These are phyloP conservation scores for Nesoenas mayeri DNA, from an alignment of 2,113 vertebrate species.

Conservation along the genomic window DNA sequence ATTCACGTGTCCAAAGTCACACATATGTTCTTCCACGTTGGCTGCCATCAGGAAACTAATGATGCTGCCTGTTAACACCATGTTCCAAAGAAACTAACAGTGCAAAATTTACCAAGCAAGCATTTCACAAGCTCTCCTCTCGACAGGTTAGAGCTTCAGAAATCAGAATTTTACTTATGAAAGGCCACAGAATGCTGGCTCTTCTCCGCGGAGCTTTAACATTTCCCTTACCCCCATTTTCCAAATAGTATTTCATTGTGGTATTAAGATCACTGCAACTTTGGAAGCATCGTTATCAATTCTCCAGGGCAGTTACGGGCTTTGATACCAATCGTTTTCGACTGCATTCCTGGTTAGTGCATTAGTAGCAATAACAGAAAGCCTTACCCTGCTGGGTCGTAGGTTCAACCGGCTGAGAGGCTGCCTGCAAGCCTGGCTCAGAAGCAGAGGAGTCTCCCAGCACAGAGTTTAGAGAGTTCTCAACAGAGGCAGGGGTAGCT, in stretches of 20 bases:
- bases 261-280: constrained; percentile 16
- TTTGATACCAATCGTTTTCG: not conserved
- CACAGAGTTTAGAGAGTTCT: constrained; percentile 87
- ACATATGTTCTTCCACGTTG: rapidly evolving
- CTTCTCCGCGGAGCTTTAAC: not conserved
- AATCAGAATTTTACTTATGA: not conserved
- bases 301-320: not conserved
- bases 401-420: constrained; percentile 84
- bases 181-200: rapidly evolving
- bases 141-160: not conserved
- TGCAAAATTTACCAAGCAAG: not conserved
- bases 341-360: constrained; percentile 50
- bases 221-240: not conserved
- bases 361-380: constrained; percentile 72
- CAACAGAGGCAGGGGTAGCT: constrained; percentile 90
- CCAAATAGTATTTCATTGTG: not conserved
- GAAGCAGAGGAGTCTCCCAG: constrained; percentile 92
- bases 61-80: not conserved
- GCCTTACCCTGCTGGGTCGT: constrained; percentile 85
- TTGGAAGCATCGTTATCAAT: not conserved
- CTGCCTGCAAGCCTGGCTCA: constrained; percentile 84
- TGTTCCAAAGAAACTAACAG: not conserved
- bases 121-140: not conserved
- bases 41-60: not conserved
- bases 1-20: not conserved